Conservation (phyloP, 2,797 vertebrate species). For the Salmo trutta region DNA sequence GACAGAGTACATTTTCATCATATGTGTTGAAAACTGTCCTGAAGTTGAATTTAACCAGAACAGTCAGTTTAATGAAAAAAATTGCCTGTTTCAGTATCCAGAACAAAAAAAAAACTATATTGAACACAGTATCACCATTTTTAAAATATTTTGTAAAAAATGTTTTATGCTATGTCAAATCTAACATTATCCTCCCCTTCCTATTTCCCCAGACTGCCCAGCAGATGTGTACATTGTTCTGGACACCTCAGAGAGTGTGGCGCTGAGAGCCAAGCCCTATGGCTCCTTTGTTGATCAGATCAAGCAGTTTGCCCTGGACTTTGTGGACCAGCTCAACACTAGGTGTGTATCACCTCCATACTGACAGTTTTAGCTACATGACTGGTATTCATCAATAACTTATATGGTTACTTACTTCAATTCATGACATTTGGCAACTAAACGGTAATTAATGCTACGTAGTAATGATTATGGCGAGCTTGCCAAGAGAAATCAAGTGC, state of each 20-base stretch:
- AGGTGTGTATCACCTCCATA: conserved; percentile 30
- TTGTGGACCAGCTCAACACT: conserved; percentile 42
- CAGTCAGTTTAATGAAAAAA: no score
- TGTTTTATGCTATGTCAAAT: neutral
- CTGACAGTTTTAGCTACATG: neutral
- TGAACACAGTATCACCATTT: neutral
- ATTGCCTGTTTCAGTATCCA: no score
- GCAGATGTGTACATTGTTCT: conserved; percentile 47
- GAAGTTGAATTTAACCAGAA: no score
- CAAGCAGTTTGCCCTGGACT: conserved; percentile 42
- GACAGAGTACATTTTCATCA: no score
- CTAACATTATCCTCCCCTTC: neutral
- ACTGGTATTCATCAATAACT: neutral
- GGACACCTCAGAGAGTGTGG: conserved; percentile 53
- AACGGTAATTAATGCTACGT: neutral
- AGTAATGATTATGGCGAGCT: neutral
- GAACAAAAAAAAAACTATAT: no score
- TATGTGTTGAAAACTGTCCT: no score
- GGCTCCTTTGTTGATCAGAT: conserved; percentile 45
- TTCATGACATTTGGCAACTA: neutral
- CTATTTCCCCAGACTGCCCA: conserved; percentile 38
- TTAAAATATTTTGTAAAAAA: neutral
- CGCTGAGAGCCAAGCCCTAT: conserved; percentile 42
- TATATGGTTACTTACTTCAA: neutral
- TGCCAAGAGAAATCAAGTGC: neutral